These are phyloP conservation scores for Grammomys surdaster DNA, from an alignment of 2,113 vertebrate genomes.

Conservation along the genomic window DNA sequence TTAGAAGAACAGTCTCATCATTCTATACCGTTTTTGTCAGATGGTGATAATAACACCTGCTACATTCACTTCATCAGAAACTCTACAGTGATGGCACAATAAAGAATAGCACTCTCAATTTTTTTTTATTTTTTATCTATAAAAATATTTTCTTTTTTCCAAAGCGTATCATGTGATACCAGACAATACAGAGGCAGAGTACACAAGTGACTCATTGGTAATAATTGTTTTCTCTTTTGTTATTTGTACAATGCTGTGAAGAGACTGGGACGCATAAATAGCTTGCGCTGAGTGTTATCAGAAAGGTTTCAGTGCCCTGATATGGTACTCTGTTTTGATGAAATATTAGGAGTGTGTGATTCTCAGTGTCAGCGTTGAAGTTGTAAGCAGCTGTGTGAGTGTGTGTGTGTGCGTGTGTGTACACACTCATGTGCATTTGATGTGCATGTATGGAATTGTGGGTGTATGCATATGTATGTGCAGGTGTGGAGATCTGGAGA, in stretches of 20 bases:
- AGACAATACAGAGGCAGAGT: neutral
- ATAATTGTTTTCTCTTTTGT: neutral
- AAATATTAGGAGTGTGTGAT: neutral
- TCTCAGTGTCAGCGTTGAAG: neutral
- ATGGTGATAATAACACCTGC: neutral
- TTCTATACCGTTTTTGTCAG: neutral
- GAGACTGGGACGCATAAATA: neutral
- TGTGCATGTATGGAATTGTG: neutral
- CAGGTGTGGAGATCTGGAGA: accelerated
- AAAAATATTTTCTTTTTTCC: neutral
- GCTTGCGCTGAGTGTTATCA: neutral
- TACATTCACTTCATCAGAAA: neutral
- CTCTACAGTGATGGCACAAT: neutral
- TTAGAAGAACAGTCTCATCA: neutral
- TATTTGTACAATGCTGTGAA: neutral
- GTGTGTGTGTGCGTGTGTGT: neutral
- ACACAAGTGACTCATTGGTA: neutral
- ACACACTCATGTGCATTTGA: too few species aligned
- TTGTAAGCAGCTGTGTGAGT: neutral
- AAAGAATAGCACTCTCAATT: neutral
- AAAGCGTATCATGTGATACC: neutral
- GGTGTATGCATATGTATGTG: neutral
- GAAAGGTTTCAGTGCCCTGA: neutral
- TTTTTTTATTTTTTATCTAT: neutral
- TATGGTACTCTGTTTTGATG: neutral